phyloP scores from a whole-genome alignment of 2,797 vertebrate species.

The Tragelaphus oryx region DNA sequence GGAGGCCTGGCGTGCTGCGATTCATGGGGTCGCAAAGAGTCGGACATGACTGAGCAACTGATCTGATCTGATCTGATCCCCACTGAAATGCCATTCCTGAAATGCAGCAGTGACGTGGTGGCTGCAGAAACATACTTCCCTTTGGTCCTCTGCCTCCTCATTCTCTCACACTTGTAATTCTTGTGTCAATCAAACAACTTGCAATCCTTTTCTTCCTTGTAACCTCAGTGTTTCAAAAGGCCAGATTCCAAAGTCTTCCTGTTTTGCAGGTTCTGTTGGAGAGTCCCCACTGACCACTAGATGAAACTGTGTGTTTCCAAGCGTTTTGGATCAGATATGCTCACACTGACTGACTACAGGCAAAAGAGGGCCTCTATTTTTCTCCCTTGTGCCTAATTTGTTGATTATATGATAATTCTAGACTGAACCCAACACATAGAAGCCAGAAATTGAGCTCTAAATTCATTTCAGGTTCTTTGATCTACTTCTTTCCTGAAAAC shows the following conservation, averaged over 20 bases:
- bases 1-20: too few species aligned
- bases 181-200: background rate
- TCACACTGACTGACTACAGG: background rate
- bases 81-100: background rate
- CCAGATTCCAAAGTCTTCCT: background rate
- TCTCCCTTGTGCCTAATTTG: background rate
- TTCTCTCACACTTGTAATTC: background rate
- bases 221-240: background rate
- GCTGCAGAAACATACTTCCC: background rate
- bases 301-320: background rate
- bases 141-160: background rate
- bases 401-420: background rate
- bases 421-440: background rate
- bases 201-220: background rate
- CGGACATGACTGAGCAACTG: too few species aligned
- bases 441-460: background rate
- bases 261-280: background rate
- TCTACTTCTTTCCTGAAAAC: background rate
- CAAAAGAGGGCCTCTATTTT: background rate
- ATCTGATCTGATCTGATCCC: background rate
- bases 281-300: background rate
- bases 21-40: too few species aligned
- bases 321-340: background rate
- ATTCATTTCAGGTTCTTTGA: background rate
- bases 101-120: background rate